Percentiles rank a stretch among this genome's conserved stretches.
phyloP scores from a whole-genome alignment of 2,113 vertebrate species.

The Pseudopodoces humilis region DNA sequence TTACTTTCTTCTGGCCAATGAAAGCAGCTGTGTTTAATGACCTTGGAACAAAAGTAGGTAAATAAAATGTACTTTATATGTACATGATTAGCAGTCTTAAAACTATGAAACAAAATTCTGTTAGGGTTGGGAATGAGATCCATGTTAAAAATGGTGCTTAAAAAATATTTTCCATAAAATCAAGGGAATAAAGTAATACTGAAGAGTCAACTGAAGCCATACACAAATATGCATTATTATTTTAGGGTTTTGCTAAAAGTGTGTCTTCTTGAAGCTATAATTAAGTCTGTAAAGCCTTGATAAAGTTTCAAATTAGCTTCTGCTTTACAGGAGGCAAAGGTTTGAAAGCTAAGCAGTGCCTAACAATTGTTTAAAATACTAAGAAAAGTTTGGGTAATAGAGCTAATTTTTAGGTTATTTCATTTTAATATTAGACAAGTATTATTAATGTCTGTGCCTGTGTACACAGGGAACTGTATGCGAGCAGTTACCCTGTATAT shows the following conservation, averaged over 20 bases:
- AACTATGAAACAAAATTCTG: constrained; percentile 3
- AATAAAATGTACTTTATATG: constrained; percentile 42
- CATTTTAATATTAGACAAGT: not conserved
- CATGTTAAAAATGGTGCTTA: not conserved
- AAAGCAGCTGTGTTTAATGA: constrained; percentile 67
- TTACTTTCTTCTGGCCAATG: constrained; percentile 52
- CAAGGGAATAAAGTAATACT: constrained; percentile 17
- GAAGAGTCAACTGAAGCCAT: not conserved
- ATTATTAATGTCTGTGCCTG: not conserved
- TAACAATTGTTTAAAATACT: not conserved
- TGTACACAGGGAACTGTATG: not conserved
- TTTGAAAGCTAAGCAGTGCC: not conserved
- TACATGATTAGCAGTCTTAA: constrained; percentile 36
- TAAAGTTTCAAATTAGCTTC: not conserved
- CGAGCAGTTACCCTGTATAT: not conserved
- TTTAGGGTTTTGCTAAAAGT: not conserved
- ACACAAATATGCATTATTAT: not conserved
- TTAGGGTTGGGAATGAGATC: not conserved
- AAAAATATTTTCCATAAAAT: constrained; percentile 19
- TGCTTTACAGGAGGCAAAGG: not conserved
- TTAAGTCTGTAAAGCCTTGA: not conserved
- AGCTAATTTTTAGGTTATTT: not conserved
- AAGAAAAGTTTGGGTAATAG: not conserved
- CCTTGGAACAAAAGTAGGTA: constrained; percentile 60
- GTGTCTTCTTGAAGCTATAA: not conserved